These are phyloP conservation scores for Mesembrinibis cayennensis DNA, from an alignment of 2,113 vertebrate genomes.

Conservation along the genomic window DNA sequence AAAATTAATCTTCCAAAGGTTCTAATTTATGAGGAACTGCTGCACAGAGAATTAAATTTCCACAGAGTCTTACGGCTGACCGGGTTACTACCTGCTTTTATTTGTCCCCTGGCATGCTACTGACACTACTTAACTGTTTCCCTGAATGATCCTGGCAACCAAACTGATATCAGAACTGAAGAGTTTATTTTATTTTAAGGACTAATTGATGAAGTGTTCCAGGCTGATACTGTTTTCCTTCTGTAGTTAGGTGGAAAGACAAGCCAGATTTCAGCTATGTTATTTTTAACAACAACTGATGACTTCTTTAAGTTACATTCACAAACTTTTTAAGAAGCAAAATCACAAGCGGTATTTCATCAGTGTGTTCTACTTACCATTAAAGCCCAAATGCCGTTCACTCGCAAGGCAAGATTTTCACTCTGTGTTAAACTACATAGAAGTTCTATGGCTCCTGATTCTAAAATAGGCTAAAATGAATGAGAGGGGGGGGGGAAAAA, in stretches of 20 bases:
- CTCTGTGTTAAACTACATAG: constrained; percentile 98
- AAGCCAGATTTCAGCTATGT: background rate
- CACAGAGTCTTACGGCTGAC: background rate
- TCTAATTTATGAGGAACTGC: background rate
- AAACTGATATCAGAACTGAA: background rate
- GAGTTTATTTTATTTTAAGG: background rate
- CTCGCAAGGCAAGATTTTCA: constrained; percentile 93
- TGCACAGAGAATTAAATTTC: background rate
- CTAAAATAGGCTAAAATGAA: constrained; percentile 89
- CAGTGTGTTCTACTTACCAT: constrained; percentile 82
- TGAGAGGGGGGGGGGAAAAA: background rate
- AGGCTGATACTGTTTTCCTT: background rate
- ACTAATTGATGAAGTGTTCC: background rate
- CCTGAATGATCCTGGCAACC: background rate
- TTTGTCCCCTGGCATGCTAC: background rate
- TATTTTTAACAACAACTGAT: background rate
- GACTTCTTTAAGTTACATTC: background rate
- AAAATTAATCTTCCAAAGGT: background rate
- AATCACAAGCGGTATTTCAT: background rate
- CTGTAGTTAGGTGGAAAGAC: background rate
- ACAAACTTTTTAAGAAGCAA: background rate
- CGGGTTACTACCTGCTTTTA: background rate
- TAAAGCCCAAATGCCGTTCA: constrained; percentile 98
- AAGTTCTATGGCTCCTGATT: constrained; percentile 96
- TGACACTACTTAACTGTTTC: background rate